These are phyloP conservation scores for Sarcophaga rosellei DNA, from an alignment of 2,888 invertebrate genomes.

Conservation along the genomic window DNA sequence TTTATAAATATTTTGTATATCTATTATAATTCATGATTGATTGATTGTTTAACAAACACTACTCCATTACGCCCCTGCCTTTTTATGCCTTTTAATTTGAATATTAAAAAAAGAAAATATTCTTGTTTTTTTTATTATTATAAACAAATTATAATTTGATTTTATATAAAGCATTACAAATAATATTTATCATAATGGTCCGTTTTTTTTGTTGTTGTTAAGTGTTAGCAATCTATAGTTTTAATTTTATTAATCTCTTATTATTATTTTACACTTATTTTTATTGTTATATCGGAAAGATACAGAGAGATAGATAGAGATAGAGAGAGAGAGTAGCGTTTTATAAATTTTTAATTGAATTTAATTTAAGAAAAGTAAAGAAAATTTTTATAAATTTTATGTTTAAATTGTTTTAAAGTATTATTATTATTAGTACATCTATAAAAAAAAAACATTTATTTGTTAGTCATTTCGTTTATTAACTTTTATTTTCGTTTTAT, in stretches of 20 bases:
- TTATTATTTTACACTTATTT: background rate
- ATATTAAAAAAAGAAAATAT: background rate
- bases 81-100: background rate
- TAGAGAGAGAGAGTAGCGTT: background rate
- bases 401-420: background rate
- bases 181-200: background rate
- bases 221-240: background rate
- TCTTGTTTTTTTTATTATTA: background rate
- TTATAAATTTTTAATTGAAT: background rate
- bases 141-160: too few relatives aligned
- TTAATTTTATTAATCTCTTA: background rate
- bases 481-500: background rate
- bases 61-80: background rate
- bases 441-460: too few relatives aligned
- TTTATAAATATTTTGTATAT: background rate
- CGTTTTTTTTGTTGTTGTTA: background rate
- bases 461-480: background rate
- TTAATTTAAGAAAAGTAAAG: background rate
- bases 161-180: too few relatives aligned
- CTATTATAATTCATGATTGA: background rate
- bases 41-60: background rate
- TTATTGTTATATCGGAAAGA: background rate
- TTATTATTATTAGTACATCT: background rate
- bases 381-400: background rate
- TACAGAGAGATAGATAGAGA: background rate